These are phyloP conservation scores for Amphilophus citrinellus DNA, from an alignment of 2,113 vertebrate species.

Conservation along the genomic window DNA sequence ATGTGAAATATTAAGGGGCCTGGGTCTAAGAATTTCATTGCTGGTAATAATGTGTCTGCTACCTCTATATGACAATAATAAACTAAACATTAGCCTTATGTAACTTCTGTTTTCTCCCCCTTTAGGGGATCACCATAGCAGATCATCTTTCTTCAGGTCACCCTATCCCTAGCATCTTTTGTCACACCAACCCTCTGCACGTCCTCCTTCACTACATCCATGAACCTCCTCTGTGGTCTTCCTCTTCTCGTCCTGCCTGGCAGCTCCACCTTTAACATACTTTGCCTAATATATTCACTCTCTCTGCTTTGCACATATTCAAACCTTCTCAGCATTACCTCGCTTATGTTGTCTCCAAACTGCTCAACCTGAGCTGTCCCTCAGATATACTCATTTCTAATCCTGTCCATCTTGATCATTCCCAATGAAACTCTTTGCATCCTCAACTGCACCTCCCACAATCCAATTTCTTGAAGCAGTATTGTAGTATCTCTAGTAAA, in stretches of 20 bases:
- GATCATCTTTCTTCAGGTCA: background rate
- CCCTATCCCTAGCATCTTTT: background rate
- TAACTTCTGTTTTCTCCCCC: rapidly evolving
- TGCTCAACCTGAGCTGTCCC: background rate
- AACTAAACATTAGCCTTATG: background rate
- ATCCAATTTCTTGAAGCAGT: background rate
- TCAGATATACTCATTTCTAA: background rate
- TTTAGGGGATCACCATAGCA: too few species aligned
- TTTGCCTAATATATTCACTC: too few species aligned
- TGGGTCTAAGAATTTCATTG: too few species aligned
- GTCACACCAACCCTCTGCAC: background rate
- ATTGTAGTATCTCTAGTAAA: too few species aligned
- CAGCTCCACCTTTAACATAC: too few species aligned
- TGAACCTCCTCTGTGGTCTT: background rate
- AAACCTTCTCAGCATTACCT: background rate
- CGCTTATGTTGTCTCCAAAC: rapidly evolving
- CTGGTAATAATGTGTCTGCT: too few species aligned
- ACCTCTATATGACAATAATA: too few species aligned
- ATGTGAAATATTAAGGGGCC: too few species aligned
- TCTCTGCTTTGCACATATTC: too few species aligned
- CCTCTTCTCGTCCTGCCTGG: rapidly evolving
- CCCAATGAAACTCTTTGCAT: background rate
- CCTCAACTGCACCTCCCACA: background rate
- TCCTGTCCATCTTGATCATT: rapidly evolving
- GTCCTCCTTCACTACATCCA: background rate